Base-by-base conservation (phyloP, 2,888 invertebrate species). In the Aleiodes testaceus region DNA sequence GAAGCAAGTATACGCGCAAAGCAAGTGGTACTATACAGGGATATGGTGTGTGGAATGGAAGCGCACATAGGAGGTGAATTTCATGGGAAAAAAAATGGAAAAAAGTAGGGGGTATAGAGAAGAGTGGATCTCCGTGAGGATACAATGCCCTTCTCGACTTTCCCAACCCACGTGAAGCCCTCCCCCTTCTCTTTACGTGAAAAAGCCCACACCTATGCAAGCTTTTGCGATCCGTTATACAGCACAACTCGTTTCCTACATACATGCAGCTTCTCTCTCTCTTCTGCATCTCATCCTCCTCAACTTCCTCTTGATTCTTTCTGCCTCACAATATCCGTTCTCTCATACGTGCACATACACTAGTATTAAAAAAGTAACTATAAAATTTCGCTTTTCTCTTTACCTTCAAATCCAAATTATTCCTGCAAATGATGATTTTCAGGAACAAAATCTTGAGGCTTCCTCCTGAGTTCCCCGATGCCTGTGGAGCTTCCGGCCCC, bases 361-460 rank as follows among this genome's bases (percentile, higher is more conserved):
- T 14, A 30, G 72, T 36, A 9, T 36, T 36, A 9, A 36, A 72
- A 70, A 70, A 30, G 72, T 63, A 77, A 78, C 80, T 72, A 76
- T 73, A 36, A 55, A 16, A 42, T 42, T 59, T 59, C 16, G 6
- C 36, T 59, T 22, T 52, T 16, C 14, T 12, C 74, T 79, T 80
- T 84, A 85, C 84, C 85, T 83, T 82, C 73, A 75, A 70, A 49
- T 72, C 59, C 85, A 83, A 85, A 85, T 84, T 73, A 72, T 30
- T 14, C 73, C 70, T 74, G 85, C 84, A 84, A 85, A 79, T 69
- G 75, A 78, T 63, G 80, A 59, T 59, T 85, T 85, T 81, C 80
- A 79, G 80, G 76, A 70, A n/a, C n/a, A 75, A 79, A 80, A 83
- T 81, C 78, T 80, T 22, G 26, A 42, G 81, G 77, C 78, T 79